Percentiles rank a stretch among this genome's conserved stretches.
Conservation (phyloP, 2,888 invertebrate species). For the Cryptocheilus praepositus region DNA sequence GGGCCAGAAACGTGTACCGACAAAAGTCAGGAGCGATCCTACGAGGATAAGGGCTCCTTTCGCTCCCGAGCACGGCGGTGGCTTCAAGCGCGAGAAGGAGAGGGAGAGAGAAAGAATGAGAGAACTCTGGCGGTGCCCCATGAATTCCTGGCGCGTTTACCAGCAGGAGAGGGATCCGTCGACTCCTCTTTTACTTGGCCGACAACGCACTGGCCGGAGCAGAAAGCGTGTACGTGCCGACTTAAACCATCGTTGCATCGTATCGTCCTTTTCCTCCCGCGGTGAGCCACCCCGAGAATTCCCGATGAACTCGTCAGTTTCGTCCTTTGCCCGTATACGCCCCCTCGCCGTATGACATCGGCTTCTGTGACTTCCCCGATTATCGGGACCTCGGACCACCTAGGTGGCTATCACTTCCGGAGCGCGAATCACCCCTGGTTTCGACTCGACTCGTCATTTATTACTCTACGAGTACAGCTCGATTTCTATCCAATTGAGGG, state of each 20-base stretch:
- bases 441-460: slow-evolving; percentile 1
- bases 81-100: slow-evolving; percentile 39
- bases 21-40: slow-evolving; percentile 66
- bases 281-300: slow-evolving; percentile 24
- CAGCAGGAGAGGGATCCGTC: slow-evolving; percentile 58
- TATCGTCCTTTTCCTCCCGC: slow-evolving; percentile 1
- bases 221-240: neutral
- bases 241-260: neutral
- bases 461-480: neutral
- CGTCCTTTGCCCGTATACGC: slow-evolving; percentile 1
- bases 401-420: slow-evolving; percentile 42
- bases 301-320: slow-evolving; percentile 46
- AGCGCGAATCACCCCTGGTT: neutral
- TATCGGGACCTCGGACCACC: slow-evolving; percentile 42
- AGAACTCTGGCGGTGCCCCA: slow-evolving; percentile 50
- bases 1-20: slow-evolving; percentile 63
- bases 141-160: slow-evolving; percentile 66
- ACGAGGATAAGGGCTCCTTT: slow-evolving; percentile 58
- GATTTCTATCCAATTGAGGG: neutral
- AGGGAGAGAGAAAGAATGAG: slow-evolving; percentile 14
- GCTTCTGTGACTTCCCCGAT: slow-evolving; percentile 40
- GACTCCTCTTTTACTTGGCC: slow-evolving; percentile 46
- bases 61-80: slow-evolving; percentile 39
- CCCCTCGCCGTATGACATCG: slow-evolving; percentile 18
- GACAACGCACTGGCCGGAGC: slow-evolving; percentile 31